These are phyloP conservation scores for Phyllotis vaccarum DNA, from an alignment of 2,797 vertebrate genomes.

Conservation along the genomic window DNA sequence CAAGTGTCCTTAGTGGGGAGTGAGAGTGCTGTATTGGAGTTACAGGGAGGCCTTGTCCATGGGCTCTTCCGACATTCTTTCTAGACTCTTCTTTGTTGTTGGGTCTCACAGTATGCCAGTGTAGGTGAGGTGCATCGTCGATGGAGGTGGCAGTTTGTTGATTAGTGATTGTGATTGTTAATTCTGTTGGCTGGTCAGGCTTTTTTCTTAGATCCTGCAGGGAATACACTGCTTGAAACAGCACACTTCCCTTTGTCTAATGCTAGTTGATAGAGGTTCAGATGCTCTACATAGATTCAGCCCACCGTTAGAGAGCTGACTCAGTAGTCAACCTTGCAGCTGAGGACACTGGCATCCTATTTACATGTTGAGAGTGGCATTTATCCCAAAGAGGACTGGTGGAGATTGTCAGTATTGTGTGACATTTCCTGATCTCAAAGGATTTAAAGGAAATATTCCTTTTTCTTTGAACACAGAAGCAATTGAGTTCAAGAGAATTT, in stretches of 20 bases:
- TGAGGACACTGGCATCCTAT: neutral
- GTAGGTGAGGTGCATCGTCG: neutral
- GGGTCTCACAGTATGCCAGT: constrained; percentile 26
- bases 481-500: constrained; percentile 51
- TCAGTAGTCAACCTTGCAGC: constrained; percentile 1
- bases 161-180: constrained; percentile 6
- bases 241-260: neutral
- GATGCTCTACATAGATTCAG: neutral
- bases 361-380: constrained; percentile 11
- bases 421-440: neutral
- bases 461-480: constrained; percentile 44
- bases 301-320: constrained; percentile 8
- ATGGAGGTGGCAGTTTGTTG: neutral
- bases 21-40: neutral
- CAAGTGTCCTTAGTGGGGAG: neutral
- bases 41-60: neutral
- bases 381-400: neutral
- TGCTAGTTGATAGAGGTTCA: neutral
- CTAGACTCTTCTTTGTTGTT: neutral
- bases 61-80: constrained; percentile 14
- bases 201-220: neutral
- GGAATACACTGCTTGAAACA: neutral
- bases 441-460: constrained; percentile 27
- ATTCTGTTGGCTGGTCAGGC: neutral
- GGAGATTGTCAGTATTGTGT: neutral